Evolutionary conservation across 2,888 invertebrate species (phyloP).

Genomic region (Synergus japonicus): DNA sequence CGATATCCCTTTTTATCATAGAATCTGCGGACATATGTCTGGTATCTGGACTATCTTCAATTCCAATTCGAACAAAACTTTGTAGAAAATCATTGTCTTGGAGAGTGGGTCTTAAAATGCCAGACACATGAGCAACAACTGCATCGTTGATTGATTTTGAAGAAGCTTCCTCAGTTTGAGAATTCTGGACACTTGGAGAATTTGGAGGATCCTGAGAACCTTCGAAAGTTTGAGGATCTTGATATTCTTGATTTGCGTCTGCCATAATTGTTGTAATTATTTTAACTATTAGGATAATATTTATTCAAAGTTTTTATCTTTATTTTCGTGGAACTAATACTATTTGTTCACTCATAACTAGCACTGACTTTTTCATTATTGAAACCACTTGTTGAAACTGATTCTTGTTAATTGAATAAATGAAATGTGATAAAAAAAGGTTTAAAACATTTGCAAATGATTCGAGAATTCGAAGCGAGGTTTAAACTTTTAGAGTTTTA

Average conservation of each 20-base stretch:
- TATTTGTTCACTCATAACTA: background rate
- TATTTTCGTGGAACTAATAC: background rate
- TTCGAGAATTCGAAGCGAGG: background rate
- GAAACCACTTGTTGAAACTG: background rate
- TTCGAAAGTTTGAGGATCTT: conserved; percentile 3
- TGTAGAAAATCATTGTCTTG: conserved; percentile 87
- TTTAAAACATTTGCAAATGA: background rate
- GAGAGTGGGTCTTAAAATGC: conserved; percentile 83
- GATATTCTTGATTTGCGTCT: conserved; percentile 7
- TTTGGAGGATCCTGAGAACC: background rate
- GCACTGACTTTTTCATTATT: background rate
- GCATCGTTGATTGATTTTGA: conserved; percentile 74
- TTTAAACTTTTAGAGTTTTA: background rate
- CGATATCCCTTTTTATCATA: conserved; percentile 44
- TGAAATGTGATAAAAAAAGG: background rate
- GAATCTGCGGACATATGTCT: conserved; percentile 49
- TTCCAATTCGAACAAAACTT: conserved; percentile 87
- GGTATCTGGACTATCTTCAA: conserved; percentile 78
- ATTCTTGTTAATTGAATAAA: background rate
- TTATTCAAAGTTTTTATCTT: background rate
- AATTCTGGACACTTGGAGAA: background rate
- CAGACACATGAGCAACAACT: conserved; percentile 78
- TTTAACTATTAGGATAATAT: background rate
- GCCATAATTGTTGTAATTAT: background rate
- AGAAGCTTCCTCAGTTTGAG: conserved; percentile 32